Conservation (phyloP, 2,888 invertebrate species). For the Alentia gelatinosa region DNA sequence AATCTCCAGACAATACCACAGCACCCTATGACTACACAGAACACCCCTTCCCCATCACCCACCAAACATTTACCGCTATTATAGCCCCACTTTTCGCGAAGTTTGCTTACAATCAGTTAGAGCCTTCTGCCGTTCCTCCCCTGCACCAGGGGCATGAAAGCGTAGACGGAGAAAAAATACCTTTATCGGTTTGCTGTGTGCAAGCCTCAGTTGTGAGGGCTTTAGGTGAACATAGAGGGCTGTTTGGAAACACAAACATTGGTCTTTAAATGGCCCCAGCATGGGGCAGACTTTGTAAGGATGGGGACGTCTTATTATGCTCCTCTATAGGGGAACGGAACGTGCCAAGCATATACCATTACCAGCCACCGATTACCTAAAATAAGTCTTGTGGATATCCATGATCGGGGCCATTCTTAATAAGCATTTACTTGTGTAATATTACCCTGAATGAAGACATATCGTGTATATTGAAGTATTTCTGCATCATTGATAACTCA, state of each 20-base stretch:
- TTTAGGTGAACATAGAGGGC: not conserved
- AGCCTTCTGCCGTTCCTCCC: not conserved
- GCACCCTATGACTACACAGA: no score
- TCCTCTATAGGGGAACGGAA: not conserved
- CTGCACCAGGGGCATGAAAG: not conserved
- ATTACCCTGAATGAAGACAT: no score
- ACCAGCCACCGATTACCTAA: not conserved
- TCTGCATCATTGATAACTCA: no score
- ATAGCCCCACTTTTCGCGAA: not conserved
- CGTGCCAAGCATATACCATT: not conserved
- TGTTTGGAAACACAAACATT: slow-evolving; percentile 9
- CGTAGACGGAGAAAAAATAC: not conserved
- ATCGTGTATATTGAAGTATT: no score
- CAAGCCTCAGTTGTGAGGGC: not conserved
- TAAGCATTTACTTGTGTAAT: no score
- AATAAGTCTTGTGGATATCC: no score
- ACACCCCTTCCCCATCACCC: not conserved
- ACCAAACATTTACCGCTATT: slow-evolving; percentile 27
- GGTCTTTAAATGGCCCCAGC: not conserved
- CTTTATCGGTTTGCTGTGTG: not conserved
- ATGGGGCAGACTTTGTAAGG: not conserved
- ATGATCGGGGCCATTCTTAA: no score
- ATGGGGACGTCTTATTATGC: not conserved
- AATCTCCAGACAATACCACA: not conserved
- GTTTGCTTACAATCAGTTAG: slow-evolving; percentile 24